These are phyloP conservation scores for Toxonevra muliebris DNA, from an alignment of 2,888 invertebrate species.

Conservation along the genomic window DNA sequence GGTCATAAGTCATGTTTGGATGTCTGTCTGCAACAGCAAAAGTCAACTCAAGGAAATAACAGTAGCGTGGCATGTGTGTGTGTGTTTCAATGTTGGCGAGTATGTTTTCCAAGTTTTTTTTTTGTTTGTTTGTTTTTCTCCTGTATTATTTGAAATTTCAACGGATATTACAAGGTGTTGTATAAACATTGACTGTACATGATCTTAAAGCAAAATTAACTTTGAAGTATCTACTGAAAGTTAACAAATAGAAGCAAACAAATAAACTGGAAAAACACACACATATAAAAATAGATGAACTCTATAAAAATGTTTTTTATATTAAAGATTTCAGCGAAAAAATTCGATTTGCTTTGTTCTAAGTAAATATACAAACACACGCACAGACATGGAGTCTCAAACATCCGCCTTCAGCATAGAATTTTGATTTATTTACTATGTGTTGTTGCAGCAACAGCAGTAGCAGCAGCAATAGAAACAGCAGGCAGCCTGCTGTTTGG, in stretches of 20 bases:
- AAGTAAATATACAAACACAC: no score
- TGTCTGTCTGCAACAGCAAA: constrained; percentile 52
- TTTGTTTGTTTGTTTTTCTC: neutral
- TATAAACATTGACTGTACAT: constrained; percentile 62
- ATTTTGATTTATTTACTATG: no score
- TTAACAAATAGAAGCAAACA: constrained; percentile 23
- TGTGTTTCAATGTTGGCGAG: constrained; percentile 14
- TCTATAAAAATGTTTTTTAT: no score
- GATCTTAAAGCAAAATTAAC: constrained; percentile 55
- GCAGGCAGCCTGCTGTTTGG: no score
- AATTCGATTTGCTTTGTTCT: no score
- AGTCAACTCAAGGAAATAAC: constrained; percentile 19
- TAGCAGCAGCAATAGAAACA: no score
- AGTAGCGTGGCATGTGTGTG: constrained; percentile 1
- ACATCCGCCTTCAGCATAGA: no score
- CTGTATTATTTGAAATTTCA: constrained; percentile 27
- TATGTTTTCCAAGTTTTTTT: neutral
- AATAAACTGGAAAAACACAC: constrained; percentile 4
- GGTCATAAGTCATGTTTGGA: constrained; percentile 63
- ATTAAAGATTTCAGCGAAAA: no score
- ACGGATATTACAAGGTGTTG: constrained; percentile 61
- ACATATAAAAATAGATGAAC: constrained; percentile 12
- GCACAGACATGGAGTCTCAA: no score
- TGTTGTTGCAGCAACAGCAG: no score
- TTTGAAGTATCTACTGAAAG: no score